These are phyloP conservation scores for Catagonus wagneri DNA, from an alignment of 2,113 vertebrate genomes.

Conservation along the genomic window DNA sequence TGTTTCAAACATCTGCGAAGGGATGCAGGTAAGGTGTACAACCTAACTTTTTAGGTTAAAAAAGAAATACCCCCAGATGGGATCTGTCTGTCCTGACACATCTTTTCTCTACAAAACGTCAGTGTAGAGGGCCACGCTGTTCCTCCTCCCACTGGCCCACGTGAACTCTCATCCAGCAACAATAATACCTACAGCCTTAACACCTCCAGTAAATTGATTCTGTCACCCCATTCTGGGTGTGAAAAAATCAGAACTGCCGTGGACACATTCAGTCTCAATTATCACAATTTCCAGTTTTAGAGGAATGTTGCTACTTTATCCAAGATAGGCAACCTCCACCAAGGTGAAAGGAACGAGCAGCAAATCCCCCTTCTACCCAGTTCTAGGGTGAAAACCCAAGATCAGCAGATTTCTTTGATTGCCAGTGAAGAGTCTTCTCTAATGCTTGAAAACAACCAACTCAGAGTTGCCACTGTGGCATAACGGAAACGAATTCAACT, in stretches of 20 bases:
- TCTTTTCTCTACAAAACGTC: not conserved
- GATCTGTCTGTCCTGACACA: not conserved
- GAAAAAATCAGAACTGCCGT: not conserved
- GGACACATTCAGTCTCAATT: not conserved
- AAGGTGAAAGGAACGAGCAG: not conserved
- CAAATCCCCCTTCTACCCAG: slow-evolving; percentile 37
- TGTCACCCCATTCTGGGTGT: slow-evolving; percentile 20
- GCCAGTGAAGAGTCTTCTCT: not conserved
- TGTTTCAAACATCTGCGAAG: not conserved
- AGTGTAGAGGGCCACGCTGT: not conserved
- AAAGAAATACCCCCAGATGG: not conserved
- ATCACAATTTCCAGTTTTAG: slow-evolving; percentile 32
- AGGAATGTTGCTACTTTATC: slow-evolving; percentile 32
- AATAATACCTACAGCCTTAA: not conserved
- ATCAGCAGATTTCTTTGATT: not conserved
- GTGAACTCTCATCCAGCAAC: not conserved
- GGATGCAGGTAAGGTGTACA: not conserved
- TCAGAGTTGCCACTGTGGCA: too few species aligned
- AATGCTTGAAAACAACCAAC: not conserved
- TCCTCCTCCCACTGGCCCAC: not conserved
- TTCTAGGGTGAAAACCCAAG: not conserved
- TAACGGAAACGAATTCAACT: too few species aligned
- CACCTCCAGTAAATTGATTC: not conserved
- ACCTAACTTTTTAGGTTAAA: not conserved
- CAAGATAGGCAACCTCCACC: slow-evolving; percentile 54